These are phyloP conservation scores for Equus przewalskii DNA, from an alignment of 2,113 vertebrate genomes.

Conservation along the genomic window DNA sequence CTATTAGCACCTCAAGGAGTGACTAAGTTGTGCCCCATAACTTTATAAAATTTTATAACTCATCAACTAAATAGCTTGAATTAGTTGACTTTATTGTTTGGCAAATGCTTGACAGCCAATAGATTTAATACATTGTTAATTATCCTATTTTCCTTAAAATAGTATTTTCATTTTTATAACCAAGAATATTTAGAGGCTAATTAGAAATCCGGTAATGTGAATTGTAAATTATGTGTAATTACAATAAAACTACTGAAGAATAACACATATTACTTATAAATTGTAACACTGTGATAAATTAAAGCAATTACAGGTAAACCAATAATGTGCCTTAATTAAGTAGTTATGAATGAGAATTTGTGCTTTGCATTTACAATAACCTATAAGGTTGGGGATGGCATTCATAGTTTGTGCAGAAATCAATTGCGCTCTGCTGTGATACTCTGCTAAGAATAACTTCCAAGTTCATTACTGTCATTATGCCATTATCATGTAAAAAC, in stretches of 20 bases:
- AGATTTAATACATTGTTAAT: conserved; percentile 82
- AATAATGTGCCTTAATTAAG: conserved; percentile 88
- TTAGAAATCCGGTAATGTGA: conserved; percentile 85
- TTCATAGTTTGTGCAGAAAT: conserved; percentile 81
- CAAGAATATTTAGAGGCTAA: conserved; percentile 84
- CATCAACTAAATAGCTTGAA: conserved; percentile 42
- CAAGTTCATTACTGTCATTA: conserved; percentile 79
- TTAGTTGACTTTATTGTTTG: conserved; percentile 78
- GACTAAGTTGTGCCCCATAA: neutral
- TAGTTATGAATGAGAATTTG: conserved; percentile 86
- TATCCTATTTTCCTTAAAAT: conserved; percentile 80
- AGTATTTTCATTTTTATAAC: conserved; percentile 85
- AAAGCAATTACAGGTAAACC: conserved; percentile 88
- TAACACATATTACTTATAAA: conserved; percentile 84
- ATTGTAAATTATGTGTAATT: conserved; percentile 87
- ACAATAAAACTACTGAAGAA: conserved; percentile 86
- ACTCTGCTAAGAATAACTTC: conserved; percentile 79
- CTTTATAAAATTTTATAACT: conserved; percentile 69
- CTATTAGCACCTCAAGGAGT: neutral
- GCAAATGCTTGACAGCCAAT: conserved; percentile 75
- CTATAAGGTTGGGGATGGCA: conserved; percentile 76
- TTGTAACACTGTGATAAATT: conserved; percentile 88
- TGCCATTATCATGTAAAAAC: conserved; percentile 79
- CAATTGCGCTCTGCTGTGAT: conserved; percentile 68
- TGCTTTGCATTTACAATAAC: conserved; percentile 82